phyloP scores from a whole-genome alignment of 2,113 vertebrate genomes.

The Meleagris gallopavo region DNA sequence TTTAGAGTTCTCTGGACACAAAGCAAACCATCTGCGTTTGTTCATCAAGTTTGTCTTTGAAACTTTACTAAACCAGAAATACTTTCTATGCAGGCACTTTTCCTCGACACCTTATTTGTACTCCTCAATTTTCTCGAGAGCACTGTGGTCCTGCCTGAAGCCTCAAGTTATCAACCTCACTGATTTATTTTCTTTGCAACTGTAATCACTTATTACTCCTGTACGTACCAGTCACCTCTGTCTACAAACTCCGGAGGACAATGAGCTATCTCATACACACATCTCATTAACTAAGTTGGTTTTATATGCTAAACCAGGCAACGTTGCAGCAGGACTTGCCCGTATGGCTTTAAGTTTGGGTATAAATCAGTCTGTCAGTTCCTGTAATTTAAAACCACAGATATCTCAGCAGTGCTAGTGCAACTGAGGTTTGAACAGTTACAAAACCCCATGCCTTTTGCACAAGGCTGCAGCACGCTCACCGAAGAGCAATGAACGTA shows the following conservation, averaged over 20 bases:
- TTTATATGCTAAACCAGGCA: not conserved
- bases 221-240: not conserved
- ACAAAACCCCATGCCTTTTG: not conserved
- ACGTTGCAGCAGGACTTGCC: no score
- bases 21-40: not conserved
- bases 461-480: not conserved
- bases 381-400: not conserved
- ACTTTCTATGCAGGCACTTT: not conserved
- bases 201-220: not conserved
- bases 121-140: not conserved
- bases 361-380: not conserved
- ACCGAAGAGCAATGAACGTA: not conserved
- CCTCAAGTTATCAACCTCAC: not conserved
- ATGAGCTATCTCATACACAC: not conserved
- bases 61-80: not conserved
- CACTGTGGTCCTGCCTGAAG: not conserved
- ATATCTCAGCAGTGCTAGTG: not conserved
- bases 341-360: not conserved
- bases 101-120: not conserved
- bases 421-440: not conserved
- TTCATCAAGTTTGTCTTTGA: not conserved
- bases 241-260: not conserved
- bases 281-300: not conserved
- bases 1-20: not conserved
- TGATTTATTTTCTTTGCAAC: not conserved